Percentiles rank a stretch among this genome's conserved stretches.
Evolutionary conservation across 2,113 vertebrate species (phyloP).

Genomic region (Deroptyus accipitrinus): DNA sequence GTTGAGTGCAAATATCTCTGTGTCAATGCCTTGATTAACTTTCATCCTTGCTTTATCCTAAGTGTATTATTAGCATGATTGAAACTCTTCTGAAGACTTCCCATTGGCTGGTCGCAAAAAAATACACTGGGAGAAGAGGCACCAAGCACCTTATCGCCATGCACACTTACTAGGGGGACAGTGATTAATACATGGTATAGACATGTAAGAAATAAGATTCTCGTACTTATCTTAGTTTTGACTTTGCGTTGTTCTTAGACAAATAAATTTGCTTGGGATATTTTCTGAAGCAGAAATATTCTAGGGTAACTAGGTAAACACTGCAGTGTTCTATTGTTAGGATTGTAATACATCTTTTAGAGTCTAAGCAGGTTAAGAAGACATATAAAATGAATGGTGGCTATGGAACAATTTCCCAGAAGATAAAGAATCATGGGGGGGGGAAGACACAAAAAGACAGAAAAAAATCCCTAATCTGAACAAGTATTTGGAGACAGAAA

Average conservation of each 20-base stretch:
- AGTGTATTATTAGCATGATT: background rate
- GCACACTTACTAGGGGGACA: background rate
- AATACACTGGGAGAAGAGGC: background rate
- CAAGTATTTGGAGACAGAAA: background rate
- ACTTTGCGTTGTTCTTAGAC: background rate
- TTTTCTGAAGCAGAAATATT: background rate
- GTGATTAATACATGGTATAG: background rate
- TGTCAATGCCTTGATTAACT: background rate
- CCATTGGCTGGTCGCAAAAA: background rate
- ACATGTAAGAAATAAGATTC: background rate
- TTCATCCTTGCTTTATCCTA: background rate
- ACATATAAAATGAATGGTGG: background rate
- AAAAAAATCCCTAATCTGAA: background rate
- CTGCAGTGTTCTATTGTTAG: background rate
- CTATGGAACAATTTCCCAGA: background rate
- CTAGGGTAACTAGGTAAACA: background rate
- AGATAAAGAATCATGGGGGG: background rate
- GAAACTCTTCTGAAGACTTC: background rate
- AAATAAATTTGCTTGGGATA: background rate
- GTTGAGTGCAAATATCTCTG: background rate
- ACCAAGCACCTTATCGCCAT: background rate
- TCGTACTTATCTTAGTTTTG: background rate
- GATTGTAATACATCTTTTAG: background rate
- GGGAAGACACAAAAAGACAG: too few relatives aligned
- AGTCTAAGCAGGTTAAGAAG: background rate